phyloP scores from a whole-genome alignment of 2,113 vertebrate species.

The Neolamprologus sp. region DNA sequence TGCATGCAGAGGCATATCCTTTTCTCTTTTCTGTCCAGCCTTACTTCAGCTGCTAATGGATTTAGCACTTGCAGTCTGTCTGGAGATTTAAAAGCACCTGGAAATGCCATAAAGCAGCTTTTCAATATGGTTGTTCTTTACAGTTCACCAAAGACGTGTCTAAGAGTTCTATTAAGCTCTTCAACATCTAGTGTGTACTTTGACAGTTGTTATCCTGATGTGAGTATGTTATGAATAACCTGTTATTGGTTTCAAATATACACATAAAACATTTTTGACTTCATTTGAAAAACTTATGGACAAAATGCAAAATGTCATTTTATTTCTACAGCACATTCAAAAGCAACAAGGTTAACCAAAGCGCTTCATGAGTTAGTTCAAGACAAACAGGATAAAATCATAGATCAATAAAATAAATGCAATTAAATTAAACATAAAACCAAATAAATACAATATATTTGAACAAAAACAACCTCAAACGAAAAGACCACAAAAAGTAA shows the following conservation, averaged over 20 bases:
- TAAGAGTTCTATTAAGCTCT: background rate
- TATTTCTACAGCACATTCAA: background rate
- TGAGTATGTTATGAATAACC: background rate
- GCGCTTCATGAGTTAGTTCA: background rate
- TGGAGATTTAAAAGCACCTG: slow-evolving; percentile 39
- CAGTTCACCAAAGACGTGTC: background rate
- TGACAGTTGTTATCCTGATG: background rate
- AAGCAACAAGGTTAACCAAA: background rate
- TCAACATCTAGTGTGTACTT: background rate
- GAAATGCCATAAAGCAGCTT: slow-evolving; percentile 7
- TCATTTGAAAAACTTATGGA: background rate
- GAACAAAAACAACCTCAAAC: background rate
- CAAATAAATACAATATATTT: background rate
- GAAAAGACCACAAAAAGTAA: background rate
- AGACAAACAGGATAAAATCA: background rate
- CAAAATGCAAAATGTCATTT: background rate
- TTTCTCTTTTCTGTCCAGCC: background rate
- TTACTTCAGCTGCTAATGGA: slow-evolving; percentile 13
- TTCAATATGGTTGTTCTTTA: background rate
- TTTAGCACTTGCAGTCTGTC: slow-evolving; percentile 31
- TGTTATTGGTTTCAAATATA: background rate
- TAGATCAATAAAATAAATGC: background rate
- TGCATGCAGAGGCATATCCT: background rate
- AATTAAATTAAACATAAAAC: background rate
- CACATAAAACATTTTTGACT: background rate